Base-by-base conservation (phyloP, 2,888 invertebrate genomes). In the Oasisia sp. region DNA sequence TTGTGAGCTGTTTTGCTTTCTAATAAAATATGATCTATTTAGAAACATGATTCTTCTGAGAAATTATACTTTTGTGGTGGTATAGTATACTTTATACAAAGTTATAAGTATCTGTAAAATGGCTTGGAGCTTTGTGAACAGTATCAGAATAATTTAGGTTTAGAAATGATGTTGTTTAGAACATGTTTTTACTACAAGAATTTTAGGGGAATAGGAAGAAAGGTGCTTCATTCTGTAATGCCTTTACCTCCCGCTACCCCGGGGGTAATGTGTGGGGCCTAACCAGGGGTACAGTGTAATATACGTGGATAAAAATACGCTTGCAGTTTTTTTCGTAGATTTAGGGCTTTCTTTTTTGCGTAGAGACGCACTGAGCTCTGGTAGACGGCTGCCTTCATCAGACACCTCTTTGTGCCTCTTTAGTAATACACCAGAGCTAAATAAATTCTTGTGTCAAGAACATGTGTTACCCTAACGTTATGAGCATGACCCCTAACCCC, bases 361-460 rank as follows among this genome's bases (percentile, higher is more conserved):
- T 74, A 4, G 27, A 74, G n/a, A 74, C 4, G 27, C 27, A 74
- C 27, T 74, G 27, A 50, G 50, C 50, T 50, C 12, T 50, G 5
- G 7, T 4, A 74, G 27, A 74, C 27, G 74, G 27, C 74, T 19
- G 74, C 27, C 27, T 74, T 74, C 74, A 2, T 7, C 74, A 5
- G 74, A 7, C 27, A 7, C 74, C 27, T 74, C 74, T n/a, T 74
- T 74, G 74, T 74, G 74, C 74, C 74, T 19, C 74, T 74, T 74
- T 74, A 74, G 74, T 74, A n/a, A n/a, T n/a, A 27, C n/a, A n/a
- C 19, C 74, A 74, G 74, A 14, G 27, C 74, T 27, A 74, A 74
- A 74, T 74, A 74, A 74, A 74, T 74, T 74, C 74, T 74, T 74
- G 74, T 74, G 74, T 74, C 74, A 74, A 74, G 74, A 74, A 74